Percentiles rank a stretch among this genome's conserved stretches.
Conservation (phyloP, 2,888 invertebrate genomes). For the Mayetiola destructor region DNA sequence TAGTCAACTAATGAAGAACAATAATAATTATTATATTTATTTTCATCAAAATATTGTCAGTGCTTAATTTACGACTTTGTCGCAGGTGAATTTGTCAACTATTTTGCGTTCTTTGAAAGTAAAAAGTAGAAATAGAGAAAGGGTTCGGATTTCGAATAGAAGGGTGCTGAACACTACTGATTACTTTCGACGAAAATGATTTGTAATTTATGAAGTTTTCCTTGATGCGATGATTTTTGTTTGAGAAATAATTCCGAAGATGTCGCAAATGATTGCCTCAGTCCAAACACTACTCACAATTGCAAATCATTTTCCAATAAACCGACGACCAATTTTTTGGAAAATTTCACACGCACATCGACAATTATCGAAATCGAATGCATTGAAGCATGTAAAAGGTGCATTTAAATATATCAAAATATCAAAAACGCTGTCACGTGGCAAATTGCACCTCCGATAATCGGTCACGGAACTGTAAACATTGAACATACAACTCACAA, state of each 20-base stretch:
- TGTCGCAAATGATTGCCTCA: too few species aligned
- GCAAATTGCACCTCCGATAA: conserved; percentile 19
- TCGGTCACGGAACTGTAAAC: conserved; percentile 11
- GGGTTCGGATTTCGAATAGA: too few species aligned
- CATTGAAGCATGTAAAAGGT: conserved; percentile 26
- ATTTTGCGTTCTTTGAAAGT: too few species aligned
- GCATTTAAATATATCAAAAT: conserved; percentile 20
- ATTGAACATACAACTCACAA: neutral
- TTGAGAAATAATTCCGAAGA: too few species aligned
- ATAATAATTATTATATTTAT: neutral
- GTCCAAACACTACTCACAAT: neutral
- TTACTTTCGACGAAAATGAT: too few species aligned
- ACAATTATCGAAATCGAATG: neutral
- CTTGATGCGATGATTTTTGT: too few species aligned
- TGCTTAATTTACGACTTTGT: conserved; percentile 6
- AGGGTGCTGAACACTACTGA: too few species aligned
- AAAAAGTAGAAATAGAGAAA: too few species aligned
- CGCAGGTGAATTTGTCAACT: conserved; percentile 10
- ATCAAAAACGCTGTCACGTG: conserved; percentile 25
- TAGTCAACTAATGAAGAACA: neutral
- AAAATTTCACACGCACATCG: conserved; percentile 17
- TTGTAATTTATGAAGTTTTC: too few species aligned
- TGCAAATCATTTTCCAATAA: neutral
- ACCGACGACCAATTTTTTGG: conserved; percentile 3
- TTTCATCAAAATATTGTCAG: too few species aligned